A percentile compares a stretch with the other conserved stretches of the same genome.
Conservation (phyloP, 2,888 invertebrate species). For the Diloba caeruleocephala region DNA sequence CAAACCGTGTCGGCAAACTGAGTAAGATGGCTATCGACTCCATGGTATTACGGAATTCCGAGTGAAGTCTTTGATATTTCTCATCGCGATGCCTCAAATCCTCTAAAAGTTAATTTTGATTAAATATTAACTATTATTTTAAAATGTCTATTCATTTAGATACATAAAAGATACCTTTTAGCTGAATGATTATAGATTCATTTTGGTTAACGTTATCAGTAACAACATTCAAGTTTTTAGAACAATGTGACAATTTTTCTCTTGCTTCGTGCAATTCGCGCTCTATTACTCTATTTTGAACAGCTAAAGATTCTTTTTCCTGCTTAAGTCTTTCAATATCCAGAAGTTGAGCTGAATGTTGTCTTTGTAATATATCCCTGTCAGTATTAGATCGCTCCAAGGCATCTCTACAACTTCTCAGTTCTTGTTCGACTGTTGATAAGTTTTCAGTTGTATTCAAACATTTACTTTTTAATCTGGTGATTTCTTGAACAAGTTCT, state of each 20-base stretch:
- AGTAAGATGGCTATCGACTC: slow-evolving; percentile 92
- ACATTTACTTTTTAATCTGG: slow-evolving; percentile 90
- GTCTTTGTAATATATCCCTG: slow-evolving; percentile 93
- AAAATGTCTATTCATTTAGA: not conserved
- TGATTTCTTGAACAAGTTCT: slow-evolving; percentile 93
- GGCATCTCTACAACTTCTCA: slow-evolving; percentile 91
- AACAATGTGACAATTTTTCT: slow-evolving; percentile 91
- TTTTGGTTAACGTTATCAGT: slow-evolving; percentile 92
- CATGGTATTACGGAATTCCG: slow-evolving; percentile 91
- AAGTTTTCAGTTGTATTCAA: slow-evolving; percentile 90
- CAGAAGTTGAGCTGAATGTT: slow-evolving; percentile 91
- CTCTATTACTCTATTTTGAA: slow-evolving; percentile 92
- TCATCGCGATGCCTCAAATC: slow-evolving; percentile 92
- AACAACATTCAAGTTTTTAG: slow-evolving; percentile 91
- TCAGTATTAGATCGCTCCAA: slow-evolving; percentile 91
- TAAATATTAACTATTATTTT: not conserved
- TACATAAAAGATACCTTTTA: slow-evolving; percentile 87
- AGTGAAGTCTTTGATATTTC: slow-evolving; percentile 90
- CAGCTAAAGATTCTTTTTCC: slow-evolving; percentile 93
- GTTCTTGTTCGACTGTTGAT: slow-evolving; percentile 90
- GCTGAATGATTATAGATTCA: slow-evolving; percentile 91
- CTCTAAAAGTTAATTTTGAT: slow-evolving; percentile 78
- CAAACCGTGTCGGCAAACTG: slow-evolving; percentile 92
- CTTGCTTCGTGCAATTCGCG: slow-evolving; percentile 92
- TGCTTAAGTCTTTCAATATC: slow-evolving; percentile 93